Conservation (phyloP, 2,888 invertebrate genomes). For the Meganola albula region DNA sequence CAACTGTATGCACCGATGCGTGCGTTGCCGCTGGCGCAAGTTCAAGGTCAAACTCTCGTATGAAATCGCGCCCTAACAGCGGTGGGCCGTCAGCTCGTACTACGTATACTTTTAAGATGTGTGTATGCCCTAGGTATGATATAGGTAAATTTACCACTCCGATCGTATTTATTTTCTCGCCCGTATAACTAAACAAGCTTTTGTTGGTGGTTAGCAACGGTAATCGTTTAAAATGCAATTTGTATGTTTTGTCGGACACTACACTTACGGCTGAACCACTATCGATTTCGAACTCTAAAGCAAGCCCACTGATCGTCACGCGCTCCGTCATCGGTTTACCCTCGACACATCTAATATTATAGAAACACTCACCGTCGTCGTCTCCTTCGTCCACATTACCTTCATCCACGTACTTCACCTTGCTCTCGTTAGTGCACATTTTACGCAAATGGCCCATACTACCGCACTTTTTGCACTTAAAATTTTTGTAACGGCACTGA, state of each 20-base stretch:
- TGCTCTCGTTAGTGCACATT: no score
- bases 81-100: background rate
- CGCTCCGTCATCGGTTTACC: conserved; percentile 19
- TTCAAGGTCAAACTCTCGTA: no score
- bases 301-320: conserved; percentile 10
- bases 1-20: no score
- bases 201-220: background rate
- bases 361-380: conserved; percentile 21
- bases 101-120: no score
- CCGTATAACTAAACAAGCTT: background rate
- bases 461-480: conserved; percentile 17
- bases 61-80: background rate
- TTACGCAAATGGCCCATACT: no score
- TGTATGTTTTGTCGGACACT: conserved; percentile 3
- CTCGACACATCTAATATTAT: conserved; percentile 17
- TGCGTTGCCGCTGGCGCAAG: no score
- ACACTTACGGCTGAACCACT: conserved; percentile 7
- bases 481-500: conserved; percentile 18
- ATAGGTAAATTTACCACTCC: conserved; percentile 1
- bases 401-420: conserved; percentile 18
- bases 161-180: no score
- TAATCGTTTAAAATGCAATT: background rate
- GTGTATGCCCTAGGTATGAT: conserved; percentile 1
- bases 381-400: conserved; percentile 12
- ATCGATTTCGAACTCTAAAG: conserved; percentile 9